A percentile compares a stretch with the other conserved stretches of the same genome.
These are phyloP conservation scores for Tiaroga cobitis DNA, from an alignment of 2,797 vertebrate species.

Conservation along the genomic window DNA sequence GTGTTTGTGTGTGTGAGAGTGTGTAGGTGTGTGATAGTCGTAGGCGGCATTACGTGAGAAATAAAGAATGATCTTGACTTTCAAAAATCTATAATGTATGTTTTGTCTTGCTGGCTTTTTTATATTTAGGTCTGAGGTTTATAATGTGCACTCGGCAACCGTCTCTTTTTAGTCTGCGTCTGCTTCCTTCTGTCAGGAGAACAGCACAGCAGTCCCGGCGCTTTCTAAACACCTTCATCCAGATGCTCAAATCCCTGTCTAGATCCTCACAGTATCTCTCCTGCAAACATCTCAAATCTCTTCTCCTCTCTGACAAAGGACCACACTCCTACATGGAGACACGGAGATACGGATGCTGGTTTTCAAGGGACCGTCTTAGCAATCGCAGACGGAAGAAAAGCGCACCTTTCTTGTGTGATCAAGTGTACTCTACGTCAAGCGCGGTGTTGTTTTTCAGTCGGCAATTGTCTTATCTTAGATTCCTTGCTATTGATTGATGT, in stretches of 20 bases:
- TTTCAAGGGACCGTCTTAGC: background rate
- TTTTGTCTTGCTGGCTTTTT: conserved; percentile 17
- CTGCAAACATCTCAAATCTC: conserved; percentile 39
- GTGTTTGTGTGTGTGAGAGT: conserved; percentile 32
- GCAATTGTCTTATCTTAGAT: conserved; percentile 20
- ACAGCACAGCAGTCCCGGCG: conserved; percentile 10
- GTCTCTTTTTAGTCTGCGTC: conserved; percentile 30
- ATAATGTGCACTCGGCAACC: background rate
- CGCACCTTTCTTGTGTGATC: conserved; percentile 2
- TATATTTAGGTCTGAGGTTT: conserved; percentile 37
- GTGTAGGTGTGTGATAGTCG: conserved; percentile 29
- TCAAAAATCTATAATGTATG: conserved; percentile 21
- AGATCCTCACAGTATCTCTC: conserved; percentile 30
- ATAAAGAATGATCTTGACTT: conserved; percentile 28
- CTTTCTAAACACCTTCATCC: conserved; percentile 42
- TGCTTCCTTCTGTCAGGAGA: conserved; percentile 35
- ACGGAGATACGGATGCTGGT: background rate
- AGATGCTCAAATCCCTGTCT: conserved; percentile 49
- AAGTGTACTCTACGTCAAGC: background rate
- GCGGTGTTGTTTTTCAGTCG: conserved; percentile 2
- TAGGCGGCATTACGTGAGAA: conserved; percentile 19
- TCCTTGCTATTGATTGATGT: conserved; percentile 12
- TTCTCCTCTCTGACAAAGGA: conserved; percentile 19
- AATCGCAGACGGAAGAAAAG: background rate
- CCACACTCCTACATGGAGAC: background rate